Evolutionary conservation across 2,888 invertebrate species (phyloP).

Genomic region (Acronicta psi): DNA sequence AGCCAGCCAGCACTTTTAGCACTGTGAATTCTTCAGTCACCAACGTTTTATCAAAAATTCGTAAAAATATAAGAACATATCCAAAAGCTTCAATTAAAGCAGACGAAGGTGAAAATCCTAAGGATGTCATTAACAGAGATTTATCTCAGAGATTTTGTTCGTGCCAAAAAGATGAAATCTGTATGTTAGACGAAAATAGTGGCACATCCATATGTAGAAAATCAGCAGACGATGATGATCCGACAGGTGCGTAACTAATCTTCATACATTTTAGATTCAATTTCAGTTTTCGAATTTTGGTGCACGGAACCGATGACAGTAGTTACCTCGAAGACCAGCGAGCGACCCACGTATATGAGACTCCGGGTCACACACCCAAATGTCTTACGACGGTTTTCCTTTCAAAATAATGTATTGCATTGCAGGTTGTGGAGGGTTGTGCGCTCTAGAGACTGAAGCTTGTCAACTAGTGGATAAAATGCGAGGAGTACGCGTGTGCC

Average conservation of each 20-base stretch:
- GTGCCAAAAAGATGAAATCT: slow-evolving; percentile 89
- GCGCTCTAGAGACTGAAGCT: slow-evolving; percentile 90
- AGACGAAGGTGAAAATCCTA: slow-evolving; percentile 67
- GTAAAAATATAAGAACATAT: slow-evolving; percentile 83
- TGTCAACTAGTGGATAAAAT: slow-evolving; percentile 90
- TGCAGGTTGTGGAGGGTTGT: slow-evolving; percentile 91
- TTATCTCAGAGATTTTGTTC: slow-evolving; percentile 82
- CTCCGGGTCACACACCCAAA: no score
- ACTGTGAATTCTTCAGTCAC: slow-evolving; percentile 68
- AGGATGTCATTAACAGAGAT: slow-evolving; percentile 79
- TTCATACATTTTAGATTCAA: no score
- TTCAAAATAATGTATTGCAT: slow-evolving; percentile 10
- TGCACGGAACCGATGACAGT: no score
- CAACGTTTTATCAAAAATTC: slow-evolving; percentile 77
- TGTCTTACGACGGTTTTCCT: neutral
- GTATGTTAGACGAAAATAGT: slow-evolving; percentile 90
- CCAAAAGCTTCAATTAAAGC: slow-evolving; percentile 71
- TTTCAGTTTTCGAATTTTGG: no score
- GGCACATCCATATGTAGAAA: slow-evolving; percentile 88
- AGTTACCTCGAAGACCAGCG: no score
- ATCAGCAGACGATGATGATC: slow-evolving; percentile 87
- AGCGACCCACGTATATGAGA: no score
- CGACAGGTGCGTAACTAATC: slow-evolving; percentile 83
- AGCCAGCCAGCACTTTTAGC: slow-evolving; percentile 54
- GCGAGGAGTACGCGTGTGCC: slow-evolving; percentile 87